Evolutionary conservation across 2,888 invertebrate genomes (phyloP).

Genomic region (Reticulitermes lucifugus): DNA sequence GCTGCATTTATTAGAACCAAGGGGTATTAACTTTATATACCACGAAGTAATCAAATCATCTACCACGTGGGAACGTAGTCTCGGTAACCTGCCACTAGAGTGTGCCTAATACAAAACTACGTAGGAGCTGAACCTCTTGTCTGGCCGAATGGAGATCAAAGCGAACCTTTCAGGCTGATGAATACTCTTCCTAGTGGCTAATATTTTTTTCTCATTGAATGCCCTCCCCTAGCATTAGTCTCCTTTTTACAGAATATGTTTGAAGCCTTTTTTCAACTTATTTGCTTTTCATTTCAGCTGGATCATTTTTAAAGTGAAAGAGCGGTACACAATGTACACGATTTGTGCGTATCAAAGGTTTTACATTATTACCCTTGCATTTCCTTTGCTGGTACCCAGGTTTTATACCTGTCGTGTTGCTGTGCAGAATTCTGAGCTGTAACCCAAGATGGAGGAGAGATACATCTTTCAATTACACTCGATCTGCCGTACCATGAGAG

Average conservation of each 20-base stretch:
- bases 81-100: background rate
- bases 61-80: background rate
- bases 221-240: constrained; percentile 21
- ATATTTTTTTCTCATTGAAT: constrained; percentile 27
- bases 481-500: too few species aligned
- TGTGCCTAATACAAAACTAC: background rate
- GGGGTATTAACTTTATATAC: background rate
- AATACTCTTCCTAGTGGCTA: constrained; percentile 31
- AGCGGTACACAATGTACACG: background rate
- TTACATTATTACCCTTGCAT: background rate
- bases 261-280: constrained; percentile 33
- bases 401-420: background rate
- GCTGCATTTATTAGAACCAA: too few species aligned
- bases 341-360: background rate
- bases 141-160: constrained; percentile 28
- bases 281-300: constrained; percentile 39
- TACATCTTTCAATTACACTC: too few species aligned
- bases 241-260: constrained; percentile 23
- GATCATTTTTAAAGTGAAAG: constrained; percentile 37
- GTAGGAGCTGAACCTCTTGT: constrained; percentile 26
- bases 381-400: background rate
- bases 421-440: background rate
- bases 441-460: too few species aligned
- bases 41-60: background rate
- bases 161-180: constrained; percentile 35